Evolutionary conservation across 2,113 vertebrate genomes (phyloP).

Genomic region (Cyanoliseus patagonus): DNA sequence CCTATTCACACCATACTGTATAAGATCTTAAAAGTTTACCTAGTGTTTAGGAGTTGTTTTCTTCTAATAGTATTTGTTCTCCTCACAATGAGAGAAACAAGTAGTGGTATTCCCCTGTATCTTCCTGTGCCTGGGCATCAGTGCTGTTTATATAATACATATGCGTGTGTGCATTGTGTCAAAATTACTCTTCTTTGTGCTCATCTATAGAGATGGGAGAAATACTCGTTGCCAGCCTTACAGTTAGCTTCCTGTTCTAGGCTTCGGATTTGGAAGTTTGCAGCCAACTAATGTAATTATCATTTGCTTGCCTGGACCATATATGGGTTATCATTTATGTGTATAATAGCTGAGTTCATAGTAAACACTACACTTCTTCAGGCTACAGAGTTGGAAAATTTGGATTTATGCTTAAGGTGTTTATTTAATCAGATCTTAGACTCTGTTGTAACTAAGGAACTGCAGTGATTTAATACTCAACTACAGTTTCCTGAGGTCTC

Average conservation of each 20-base stretch:
- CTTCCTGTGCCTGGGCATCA: not conserved
- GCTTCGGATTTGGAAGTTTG: not conserved
- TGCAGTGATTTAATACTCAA: not conserved
- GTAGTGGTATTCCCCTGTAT: not conserved
- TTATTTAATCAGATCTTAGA: not conserved
- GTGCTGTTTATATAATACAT: not conserved
- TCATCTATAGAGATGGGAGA: not conserved
- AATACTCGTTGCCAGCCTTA: not conserved
- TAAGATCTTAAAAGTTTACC: not conserved
- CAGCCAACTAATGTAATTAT: not conserved
- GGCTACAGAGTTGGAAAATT: not conserved
- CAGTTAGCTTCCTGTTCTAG: not conserved
- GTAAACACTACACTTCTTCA: not conserved
- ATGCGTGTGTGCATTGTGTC: not conserved
- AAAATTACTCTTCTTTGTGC: not conserved
- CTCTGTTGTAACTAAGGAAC: not conserved
- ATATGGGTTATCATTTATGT: not conserved
- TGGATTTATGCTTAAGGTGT: not conserved
- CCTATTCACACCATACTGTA: accelerated
- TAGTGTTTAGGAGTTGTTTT: not conserved
- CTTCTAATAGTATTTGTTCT: not conserved
- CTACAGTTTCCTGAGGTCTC: not conserved
- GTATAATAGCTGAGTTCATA: not conserved
- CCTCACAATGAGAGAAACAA: not conserved
- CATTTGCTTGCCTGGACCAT: not conserved